phyloP scores from a whole-genome alignment of 37 sponge, comb jelly and placozoan genomes.

The Spongilla lacustris region DNA sequence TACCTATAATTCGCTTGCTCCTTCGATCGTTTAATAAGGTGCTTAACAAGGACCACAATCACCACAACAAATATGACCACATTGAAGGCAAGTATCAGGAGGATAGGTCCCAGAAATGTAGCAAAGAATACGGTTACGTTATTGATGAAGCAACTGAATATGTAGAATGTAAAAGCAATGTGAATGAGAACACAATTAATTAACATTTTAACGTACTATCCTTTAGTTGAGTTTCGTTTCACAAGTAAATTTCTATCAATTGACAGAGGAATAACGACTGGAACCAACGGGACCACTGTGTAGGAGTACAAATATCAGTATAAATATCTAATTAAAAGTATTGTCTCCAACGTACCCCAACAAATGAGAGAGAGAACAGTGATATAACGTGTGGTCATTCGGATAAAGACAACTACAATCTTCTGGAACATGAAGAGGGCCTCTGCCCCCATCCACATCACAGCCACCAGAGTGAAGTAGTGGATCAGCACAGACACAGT shows the following conservation, averaged over 20 bases:
- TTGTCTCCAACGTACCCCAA: constrained; percentile 47
- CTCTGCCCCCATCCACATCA: constrained; percentile 37
- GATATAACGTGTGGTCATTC: constrained; percentile 16
- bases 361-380: constrained; percentile 27
- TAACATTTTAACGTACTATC: background rate
- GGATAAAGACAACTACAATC: constrained; percentile 40
- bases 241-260: background rate
- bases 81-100: too few species aligned
- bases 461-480: constrained; percentile 44
- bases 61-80: too few species aligned
- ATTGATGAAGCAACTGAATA: too few species aligned
- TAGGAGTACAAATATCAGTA: background rate
- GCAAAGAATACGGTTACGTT: too few species aligned
- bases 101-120: too few species aligned
- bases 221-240: background rate
- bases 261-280: constrained; percentile 2
- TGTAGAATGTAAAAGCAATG: too few species aligned
- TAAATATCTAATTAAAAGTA: background rate
- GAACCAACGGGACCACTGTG: constrained; percentile 25
- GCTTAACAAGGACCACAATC: too few species aligned
- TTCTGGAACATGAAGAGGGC: constrained; percentile 39
- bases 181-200: too few species aligned
- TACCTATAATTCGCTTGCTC: too few species aligned
- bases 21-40: too few species aligned
- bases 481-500: constrained; percentile 36